Evolutionary conservation across 1,140 invertebrate species (phyloP).

Genomic region (Mercenaria mercenaria): DNA sequence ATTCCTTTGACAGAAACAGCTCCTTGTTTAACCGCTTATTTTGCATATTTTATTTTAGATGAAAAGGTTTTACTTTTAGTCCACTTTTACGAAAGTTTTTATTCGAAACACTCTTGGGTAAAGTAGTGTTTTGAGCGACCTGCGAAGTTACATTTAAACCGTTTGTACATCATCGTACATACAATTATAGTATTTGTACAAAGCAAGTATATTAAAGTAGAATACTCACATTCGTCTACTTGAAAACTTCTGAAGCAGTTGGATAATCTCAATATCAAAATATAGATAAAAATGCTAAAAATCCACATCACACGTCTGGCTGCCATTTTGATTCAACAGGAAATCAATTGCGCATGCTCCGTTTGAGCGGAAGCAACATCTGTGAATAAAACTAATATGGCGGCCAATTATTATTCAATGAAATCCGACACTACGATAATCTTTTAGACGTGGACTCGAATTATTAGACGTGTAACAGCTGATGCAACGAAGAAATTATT

Average conservation of each 20-base stretch:
- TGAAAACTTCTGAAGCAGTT: background rate
- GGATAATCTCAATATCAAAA: background rate
- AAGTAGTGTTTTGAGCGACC: too few species aligned
- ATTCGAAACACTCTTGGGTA: too few species aligned
- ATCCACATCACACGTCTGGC: background rate
- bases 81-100: too few species aligned
- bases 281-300: constrained; percentile 9
- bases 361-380: constrained; percentile 23
- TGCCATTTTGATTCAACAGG: background rate
- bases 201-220: too few species aligned
- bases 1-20: too few species aligned
- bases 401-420: background rate
- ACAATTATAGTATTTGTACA: too few species aligned
- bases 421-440: background rate
- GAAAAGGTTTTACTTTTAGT: too few species aligned
- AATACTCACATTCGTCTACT: constrained; percentile 9
- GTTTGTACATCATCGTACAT: too few species aligned
- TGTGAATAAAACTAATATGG: constrained; percentile 16
- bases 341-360: constrained; percentile 11
- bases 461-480: background rate
- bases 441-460: background rate
- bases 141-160: too few species aligned
- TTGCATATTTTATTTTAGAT: too few species aligned
- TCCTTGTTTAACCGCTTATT: too few species aligned
- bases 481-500: background rate